Evolutionary conservation across 2,797 vertebrate species (phyloP).

Genomic region (Tangara arthus): DNA sequence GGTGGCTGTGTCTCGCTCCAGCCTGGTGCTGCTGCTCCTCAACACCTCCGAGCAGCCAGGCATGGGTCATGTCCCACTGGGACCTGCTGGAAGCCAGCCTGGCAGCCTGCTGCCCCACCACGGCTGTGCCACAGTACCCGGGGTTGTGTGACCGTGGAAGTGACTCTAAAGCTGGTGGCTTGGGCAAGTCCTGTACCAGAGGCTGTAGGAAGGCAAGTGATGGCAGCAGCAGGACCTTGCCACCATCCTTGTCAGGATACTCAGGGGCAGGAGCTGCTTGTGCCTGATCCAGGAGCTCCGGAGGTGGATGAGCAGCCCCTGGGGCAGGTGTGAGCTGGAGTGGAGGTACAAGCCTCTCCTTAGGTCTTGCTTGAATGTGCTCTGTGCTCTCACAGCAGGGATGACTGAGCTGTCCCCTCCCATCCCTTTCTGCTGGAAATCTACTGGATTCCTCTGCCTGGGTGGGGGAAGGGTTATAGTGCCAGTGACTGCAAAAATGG

Average conservation of each 20-base stretch:
- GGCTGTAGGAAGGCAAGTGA: no score
- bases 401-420: background rate
- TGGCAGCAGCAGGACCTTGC: background rate
- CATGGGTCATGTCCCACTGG: accelerated
- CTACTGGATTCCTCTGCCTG: background rate
- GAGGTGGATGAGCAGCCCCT: background rate
- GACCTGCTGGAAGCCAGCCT: background rate
- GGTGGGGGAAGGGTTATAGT: background rate
- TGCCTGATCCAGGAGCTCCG: accelerated
- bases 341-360: background rate
- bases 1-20: accelerated
- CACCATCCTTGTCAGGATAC: background rate
- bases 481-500: background rate
- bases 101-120: accelerated
- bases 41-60: background rate
- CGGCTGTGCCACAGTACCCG: accelerated
- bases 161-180: background rate
- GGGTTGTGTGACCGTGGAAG: background rate
- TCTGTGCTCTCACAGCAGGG: background rate
- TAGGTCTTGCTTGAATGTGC: background rate
- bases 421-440: background rate
- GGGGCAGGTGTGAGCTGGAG: background rate
- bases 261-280: background rate
- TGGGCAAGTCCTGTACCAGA: background rate
- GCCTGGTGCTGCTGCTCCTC: background rate